A percentile compares a stretch with the other conserved stretches of the same genome.
Evolutionary conservation across 2,888 invertebrate genomes (phyloP).

Genomic region (Heliconius hortense): DNA sequence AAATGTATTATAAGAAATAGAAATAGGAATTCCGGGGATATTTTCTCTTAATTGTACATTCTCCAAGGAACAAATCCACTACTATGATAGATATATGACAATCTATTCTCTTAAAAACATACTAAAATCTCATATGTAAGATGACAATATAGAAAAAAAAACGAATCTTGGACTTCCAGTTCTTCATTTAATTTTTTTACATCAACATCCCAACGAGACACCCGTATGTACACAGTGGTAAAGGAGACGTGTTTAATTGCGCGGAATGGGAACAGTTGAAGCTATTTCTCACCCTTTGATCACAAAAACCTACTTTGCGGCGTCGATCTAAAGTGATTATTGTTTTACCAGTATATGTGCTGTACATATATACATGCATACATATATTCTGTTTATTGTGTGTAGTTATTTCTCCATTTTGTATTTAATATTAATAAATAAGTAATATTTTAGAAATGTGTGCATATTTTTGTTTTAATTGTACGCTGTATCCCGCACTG

Average conservation of each 20-base stretch:
- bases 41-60: too few species aligned
- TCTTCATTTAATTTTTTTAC: neutral
- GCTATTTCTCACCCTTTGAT: slow-evolving; percentile 33
- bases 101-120: too few species aligned
- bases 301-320: slow-evolving; percentile 5
- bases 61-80: too few species aligned
- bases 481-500: too few species aligned
- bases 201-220: neutral
- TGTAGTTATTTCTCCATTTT: neutral
- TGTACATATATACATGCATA: neutral
- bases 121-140: too few species aligned
- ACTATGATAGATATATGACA: too few species aligned
- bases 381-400: neutral
- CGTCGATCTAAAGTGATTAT: slow-evolving; percentile 1
- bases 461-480: too few species aligned
- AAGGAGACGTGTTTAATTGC: slow-evolving; percentile 30
- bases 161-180: neutral
- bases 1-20: too few species aligned
- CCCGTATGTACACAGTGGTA: slow-evolving; percentile 14
- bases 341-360: slow-evolving; percentile 3
- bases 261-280: slow-evolving; percentile 27
- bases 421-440: too few species aligned
- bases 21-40: too few species aligned
- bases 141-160: too few species aligned
- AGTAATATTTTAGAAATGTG: too few species aligned